Base-by-base conservation (phyloP, 2,888 invertebrate species). In the Limnephilus marmoratus region DNA sequence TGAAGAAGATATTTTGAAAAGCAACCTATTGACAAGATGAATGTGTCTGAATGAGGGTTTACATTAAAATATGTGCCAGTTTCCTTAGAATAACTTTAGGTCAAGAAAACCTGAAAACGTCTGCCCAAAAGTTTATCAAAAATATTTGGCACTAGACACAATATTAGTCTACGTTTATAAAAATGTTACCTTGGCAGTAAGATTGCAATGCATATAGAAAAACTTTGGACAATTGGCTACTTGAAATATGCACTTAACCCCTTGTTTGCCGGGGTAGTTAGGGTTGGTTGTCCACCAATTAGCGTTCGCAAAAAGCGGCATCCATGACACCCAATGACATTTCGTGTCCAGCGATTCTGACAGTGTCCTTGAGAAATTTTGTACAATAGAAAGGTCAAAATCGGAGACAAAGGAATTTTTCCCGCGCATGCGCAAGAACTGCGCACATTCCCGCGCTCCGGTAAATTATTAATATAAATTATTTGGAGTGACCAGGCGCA, bases 81-180 rank as follows among this genome's bases (percentile, higher is more conserved):
- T 81, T 81, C 81, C 34, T 83, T 29, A 87, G 87, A 53, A 34
- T 81, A 68, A 24, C n/a, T 81, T 88, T 41, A 87, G 83, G 89
- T 89, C 83, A 45, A 89, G 88, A 88, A 34, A 80, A 89, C 80
- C 92, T 45, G 41, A 41, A 85, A 49, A 81, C 37, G 88, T 89
- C 41, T 31, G 82, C 31, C 89, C 91, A 91, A 92, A 92, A 93
- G 82, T 37, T 91, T 93, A 93, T 93, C 91, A 92, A 92, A 93
- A 93, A 93, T 93, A 93, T 93, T 93, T 93, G 93, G 93, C 93
- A 93, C 93, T 91, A 92, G 34, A 87, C 86, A 80, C 31, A 85
- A 37, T 86, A 85, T 85, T 53, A 53, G 31, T 87, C 45, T 86
- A 86, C 12, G 24, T 90, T 85, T 53, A 90, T 90, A 15, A 53